Evolutionary conservation across 53 echinoderm and acorn worm species (phyloP), one percentile per base, ranked within the genome.

Genomic region (Henricia sp.): DNA sequence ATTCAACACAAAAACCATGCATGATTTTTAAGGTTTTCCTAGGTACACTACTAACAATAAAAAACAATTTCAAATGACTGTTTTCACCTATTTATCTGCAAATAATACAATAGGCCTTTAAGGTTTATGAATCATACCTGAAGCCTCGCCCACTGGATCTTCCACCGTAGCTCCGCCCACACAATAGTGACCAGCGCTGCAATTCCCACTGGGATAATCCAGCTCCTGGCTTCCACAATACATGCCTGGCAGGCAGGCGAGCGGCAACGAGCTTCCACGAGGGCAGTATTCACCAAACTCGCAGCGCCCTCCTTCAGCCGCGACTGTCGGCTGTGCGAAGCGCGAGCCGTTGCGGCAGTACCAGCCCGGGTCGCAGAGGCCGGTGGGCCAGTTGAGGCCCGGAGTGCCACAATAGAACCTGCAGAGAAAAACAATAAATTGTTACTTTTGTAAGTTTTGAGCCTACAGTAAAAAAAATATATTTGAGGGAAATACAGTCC

Each of bases 311-410:
- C 97, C 96, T 69, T 96, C 84, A 0, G 69, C 28, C 1, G 88
- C 23, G 3, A 86, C 52, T 3, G 75, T 73, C 1, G 97, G 97
- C 82, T 92, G 92, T 29, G 94, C 87, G 62, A 83, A 94, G 68
- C 88, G 88, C 0, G 97, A 96, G 19, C 97, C 94, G 52, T 96
- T 96, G 68, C 89, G 82, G 59, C 97, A 96, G 88, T 93, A 96
- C 97, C 96, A 96, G 30, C 97, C 97, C 1, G 88, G 87, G 65
- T 96, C 97, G 48, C 97, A 96, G 46, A 83, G 67, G 2, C 48
- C 94, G 1, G 94, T 92, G 59, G 97, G 97, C 83, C 90, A 92
- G 77, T 86, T 75, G 3, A 96, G 88, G 11, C 97, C 97, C 2
- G 88, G 94, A n/a, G 83, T 88, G 40, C 86, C 90, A 71, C 97